phyloP scores from a whole-genome alignment of 1,140 invertebrate genomes.

The Lanistes nyassanus region DNA sequence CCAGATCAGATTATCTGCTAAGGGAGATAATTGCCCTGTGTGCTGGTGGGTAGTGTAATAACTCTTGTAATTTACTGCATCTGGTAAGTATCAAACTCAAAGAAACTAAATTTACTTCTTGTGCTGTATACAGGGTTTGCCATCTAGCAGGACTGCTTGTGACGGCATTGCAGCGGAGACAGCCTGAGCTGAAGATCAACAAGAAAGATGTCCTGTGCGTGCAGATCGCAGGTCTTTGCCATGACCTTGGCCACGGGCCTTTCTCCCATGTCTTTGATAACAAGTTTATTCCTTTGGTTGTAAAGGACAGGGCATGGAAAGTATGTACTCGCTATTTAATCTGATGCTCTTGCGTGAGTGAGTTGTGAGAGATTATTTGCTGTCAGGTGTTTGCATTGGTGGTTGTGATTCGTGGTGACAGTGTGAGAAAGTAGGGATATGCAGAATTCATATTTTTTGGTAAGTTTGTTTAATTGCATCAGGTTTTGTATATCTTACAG shows the following conservation, averaged over 20 bases:
- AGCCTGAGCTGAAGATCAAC: conserved; percentile 68
- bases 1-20: no score
- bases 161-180: conserved; percentile 54
- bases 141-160: conserved; percentile 67
- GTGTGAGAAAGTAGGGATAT: no score
- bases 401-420: no score
- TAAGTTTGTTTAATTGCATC: background rate
- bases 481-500: background rate
- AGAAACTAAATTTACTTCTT: background rate
- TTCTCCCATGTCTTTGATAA: conserved; percentile 45
- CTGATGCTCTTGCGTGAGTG: background rate
- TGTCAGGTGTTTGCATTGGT: background rate
- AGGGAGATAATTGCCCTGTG: no score
- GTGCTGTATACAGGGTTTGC: conserved; percentile 54
- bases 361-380: background rate
- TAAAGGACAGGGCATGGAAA: background rate
- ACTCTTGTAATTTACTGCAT: no score
- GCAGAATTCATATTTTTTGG: background rate
- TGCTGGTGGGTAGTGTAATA: no score
- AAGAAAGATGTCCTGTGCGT: conserved; percentile 70
- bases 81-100: no score
- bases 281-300: conserved; percentile 23
- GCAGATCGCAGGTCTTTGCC: conserved; percentile 75
- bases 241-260: conserved; percentile 71
- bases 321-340: background rate